phyloP scores from a whole-genome alignment of 2,113 vertebrate species.

The Dicaeum eximium region DNA sequence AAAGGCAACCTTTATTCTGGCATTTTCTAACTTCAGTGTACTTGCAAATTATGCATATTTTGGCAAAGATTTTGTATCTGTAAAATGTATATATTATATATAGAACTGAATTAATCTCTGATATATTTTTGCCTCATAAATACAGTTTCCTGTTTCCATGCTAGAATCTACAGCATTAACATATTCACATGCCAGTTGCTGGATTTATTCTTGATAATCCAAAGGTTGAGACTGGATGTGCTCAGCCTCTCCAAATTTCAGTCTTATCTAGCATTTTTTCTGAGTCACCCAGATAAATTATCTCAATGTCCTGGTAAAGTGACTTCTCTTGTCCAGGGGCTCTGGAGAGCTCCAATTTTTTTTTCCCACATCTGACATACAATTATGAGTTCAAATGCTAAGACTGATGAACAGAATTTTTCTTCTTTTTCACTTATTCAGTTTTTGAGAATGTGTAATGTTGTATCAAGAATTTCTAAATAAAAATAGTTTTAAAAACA shows the following conservation, averaged over 20 bases:
- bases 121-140: slow-evolving; percentile 24
- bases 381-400: background rate
- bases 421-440: background rate
- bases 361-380: background rate
- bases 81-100: slow-evolving; percentile 43
- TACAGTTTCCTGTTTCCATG: slow-evolving; percentile 16
- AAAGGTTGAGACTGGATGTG: background rate
- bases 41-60: slow-evolving; percentile 35
- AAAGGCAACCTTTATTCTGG: slow-evolving; percentile 55
- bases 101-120: slow-evolving; percentile 38
- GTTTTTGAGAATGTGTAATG: background rate
- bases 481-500: background rate
- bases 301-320: slow-evolving; percentile 10
- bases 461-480: background rate
- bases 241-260: slow-evolving; percentile 34
- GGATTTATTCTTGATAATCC: slow-evolving; percentile 21
- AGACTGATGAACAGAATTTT: background rate
- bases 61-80: slow-evolving; percentile 25
- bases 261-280: slow-evolving; percentile 36
- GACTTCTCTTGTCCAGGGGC: background rate
- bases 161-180: slow-evolving; percentile 9
- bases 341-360: background rate
- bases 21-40: slow-evolving; percentile 32
- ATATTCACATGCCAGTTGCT: slow-evolving; percentile 7
- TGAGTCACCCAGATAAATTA: slow-evolving; percentile 26